Evolutionary conservation across 2,113 vertebrate species (phyloP).

Genomic region (Jaculus jaculus): DNA sequence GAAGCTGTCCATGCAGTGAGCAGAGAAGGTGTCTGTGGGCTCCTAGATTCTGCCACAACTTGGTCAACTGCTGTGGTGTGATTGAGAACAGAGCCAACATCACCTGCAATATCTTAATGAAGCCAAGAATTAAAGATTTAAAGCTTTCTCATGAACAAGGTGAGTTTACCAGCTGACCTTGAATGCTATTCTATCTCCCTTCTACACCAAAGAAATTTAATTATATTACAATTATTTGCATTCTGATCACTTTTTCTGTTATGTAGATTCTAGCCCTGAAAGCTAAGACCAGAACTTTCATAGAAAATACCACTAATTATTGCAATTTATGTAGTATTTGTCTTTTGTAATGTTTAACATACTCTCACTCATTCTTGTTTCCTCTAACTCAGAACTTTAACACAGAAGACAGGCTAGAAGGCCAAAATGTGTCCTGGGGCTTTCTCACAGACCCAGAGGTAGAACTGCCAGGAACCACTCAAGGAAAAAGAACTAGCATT

Average conservation of each 20-base stretch:
- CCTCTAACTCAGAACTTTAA: background rate
- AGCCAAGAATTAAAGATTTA: rapidly evolving
- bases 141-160: background rate
- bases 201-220: background rate
- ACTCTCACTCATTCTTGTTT: background rate
- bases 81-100: background rate
- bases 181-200: background rate
- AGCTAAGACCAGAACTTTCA: background rate
- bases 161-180: background rate
- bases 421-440: background rate
- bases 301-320: background rate
- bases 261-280: background rate
- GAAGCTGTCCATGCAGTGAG: rapidly evolving
- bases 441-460: background rate
- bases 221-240: background rate
- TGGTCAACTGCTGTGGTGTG: rapidly evolving
- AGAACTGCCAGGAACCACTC: background rate
- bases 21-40: rapidly evolving
- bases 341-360: background rate
- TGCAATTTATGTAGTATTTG: background rate
- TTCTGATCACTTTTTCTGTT: background rate
- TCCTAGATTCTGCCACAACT: rapidly evolving
- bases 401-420: background rate
- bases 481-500: background rate
- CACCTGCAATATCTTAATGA: rapidly evolving